These are phyloP conservation scores for Oreohelix idahoensis DNA, from an alignment of 1,140 invertebrate genomes.

Conservation along the genomic window DNA sequence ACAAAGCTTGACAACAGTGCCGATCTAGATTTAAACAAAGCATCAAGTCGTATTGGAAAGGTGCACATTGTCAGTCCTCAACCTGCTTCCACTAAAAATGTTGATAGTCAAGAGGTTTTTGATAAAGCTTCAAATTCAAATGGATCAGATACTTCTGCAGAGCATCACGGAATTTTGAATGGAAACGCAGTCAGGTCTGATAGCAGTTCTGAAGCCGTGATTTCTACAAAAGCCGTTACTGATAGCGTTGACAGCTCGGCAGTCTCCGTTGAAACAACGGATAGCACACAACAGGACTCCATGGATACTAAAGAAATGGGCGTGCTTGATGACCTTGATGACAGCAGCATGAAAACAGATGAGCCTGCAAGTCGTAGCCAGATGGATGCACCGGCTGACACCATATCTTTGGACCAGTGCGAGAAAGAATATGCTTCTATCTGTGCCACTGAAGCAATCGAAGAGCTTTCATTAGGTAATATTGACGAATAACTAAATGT, in stretches of 20 bases:
- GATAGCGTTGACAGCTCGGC: background rate
- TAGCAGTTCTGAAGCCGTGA: background rate
- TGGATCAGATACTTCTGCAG: background rate
- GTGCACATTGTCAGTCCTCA: too few species aligned
- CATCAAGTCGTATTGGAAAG: background rate
- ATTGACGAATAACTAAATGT: too few species aligned
- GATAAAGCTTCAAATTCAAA: background rate
- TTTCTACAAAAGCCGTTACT: background rate
- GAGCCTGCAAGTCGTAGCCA: background rate
- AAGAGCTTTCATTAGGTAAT: conserved; percentile 20
- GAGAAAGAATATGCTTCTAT: conserved; percentile 9
- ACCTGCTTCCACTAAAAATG: background rate
- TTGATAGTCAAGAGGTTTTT: background rate
- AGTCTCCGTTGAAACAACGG: background rate
- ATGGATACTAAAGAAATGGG: background rate
- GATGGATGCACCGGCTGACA: background rate
- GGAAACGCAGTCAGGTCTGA: too few species aligned
- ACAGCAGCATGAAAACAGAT: background rate
- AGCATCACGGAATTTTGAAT: background rate
- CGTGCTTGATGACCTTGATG: background rate
- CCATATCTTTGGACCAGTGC: background rate
- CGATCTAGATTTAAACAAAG: too few species aligned
- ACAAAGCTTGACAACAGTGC: too few species aligned
- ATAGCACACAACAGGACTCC: background rate
- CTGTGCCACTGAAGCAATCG: conserved; percentile 27